Conservation (phyloP, 2,888 invertebrate genomes). For the Drosophila rellima region DNA sequence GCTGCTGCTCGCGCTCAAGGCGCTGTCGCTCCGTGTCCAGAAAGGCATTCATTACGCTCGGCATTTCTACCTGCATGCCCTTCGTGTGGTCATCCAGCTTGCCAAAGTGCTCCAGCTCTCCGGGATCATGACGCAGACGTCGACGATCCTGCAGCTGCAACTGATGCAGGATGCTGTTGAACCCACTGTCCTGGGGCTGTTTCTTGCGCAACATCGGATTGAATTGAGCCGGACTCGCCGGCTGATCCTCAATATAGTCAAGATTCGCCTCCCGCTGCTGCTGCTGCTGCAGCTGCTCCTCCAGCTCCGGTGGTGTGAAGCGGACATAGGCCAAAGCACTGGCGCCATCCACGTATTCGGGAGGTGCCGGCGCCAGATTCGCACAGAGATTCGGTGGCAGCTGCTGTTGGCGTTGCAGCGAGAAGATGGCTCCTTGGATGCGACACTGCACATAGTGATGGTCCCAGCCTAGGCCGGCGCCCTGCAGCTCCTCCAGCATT, state of each 20-base stretch:
- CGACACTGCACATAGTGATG: constrained; percentile 86
- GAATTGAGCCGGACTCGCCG: constrained; percentile 37
- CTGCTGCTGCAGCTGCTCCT: constrained; percentile 20
- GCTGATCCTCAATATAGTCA: constrained; percentile 47
- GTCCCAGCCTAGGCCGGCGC: constrained; percentile 86
- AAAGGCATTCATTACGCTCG: constrained; percentile 78
- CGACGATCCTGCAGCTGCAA: constrained; percentile 80
- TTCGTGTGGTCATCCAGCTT: constrained; percentile 68
- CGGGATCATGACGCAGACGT: constrained; percentile 78
- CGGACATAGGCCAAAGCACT: constrained; percentile 92
- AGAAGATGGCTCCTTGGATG: constrained; percentile 85
- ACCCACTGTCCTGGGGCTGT: constrained; percentile 59
- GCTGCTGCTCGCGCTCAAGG: constrained; percentile 69
- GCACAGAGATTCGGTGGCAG: constrained; percentile 85
- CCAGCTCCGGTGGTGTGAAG: constrained; percentile 88
- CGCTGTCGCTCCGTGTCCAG: constrained; percentile 77
- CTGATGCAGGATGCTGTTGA: constrained; percentile 74
- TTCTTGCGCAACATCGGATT: constrained; percentile 88
- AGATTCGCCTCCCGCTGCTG: constrained; percentile 26
- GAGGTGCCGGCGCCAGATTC: constrained; percentile 84
- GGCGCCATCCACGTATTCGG: constrained; percentile 87
- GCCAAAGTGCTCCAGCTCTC: constrained; percentile 78
- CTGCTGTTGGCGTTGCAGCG: constrained; percentile 84
- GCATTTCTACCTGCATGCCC: constrained; percentile 62
- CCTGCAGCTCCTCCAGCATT: constrained; percentile 86